phyloP scores from a whole-genome alignment of 2,888 invertebrate genomes.

The Tineola bisselliella region DNA sequence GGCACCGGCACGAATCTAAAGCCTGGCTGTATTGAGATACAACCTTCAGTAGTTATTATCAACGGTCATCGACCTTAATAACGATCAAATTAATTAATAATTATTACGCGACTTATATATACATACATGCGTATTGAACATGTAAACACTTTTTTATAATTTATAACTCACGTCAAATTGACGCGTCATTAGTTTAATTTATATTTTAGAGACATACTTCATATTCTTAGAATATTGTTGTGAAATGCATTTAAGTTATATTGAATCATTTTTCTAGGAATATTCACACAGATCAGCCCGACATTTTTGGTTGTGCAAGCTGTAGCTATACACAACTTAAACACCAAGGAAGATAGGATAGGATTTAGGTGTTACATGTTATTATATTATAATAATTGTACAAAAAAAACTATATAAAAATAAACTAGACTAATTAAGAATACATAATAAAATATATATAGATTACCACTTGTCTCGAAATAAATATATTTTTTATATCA shows the following conservation, averaged over 20 bases:
- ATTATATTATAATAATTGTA: no score
- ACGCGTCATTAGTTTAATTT: neutral
- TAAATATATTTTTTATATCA: no score
- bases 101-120: neutral
- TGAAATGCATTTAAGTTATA: neutral
- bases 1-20: conserved; percentile 28
- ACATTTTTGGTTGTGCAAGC: no score
- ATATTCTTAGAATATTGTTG: neutral
- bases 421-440: no score
- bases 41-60: conserved; percentile 43
- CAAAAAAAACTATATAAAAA: no score
- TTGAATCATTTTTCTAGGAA: neutral
- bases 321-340: no score
- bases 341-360: no score
- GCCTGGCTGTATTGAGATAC: conserved; percentile 34
- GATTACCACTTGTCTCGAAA: no score
- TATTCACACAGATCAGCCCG: neutral
- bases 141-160: conserved; percentile 4
- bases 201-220: neutral
- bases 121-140: neutral
- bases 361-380: no score
- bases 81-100: neutral
- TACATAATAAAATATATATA: no score
- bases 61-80: neutral
- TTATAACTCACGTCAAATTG: neutral